phyloP scores from a whole-genome alignment of 2,797 vertebrate species.

The Triplophysa yarkandensis region DNA sequence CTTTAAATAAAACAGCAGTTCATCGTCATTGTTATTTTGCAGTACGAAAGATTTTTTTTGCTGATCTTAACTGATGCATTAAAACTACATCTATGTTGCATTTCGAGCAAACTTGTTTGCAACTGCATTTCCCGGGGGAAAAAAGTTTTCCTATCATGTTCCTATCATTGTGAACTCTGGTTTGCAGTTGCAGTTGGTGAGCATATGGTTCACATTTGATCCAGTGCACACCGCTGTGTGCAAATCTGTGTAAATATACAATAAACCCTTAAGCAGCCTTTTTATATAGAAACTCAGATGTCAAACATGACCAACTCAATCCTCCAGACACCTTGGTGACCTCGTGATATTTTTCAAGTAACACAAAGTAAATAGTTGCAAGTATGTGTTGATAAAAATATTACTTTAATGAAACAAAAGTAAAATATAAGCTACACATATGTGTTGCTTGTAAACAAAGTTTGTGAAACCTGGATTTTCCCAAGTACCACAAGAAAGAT shows the following conservation, averaged over 20 bases:
- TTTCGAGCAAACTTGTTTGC: too few species aligned
- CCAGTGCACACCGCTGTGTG: not conserved
- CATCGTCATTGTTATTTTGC: not conserved
- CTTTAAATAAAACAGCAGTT: not conserved
- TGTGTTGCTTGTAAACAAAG: constrained; percentile 23
- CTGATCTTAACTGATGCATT: too few species aligned
- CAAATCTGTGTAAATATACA: constrained; percentile 27
- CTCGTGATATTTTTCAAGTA: not conserved
- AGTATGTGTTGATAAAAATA: not conserved
- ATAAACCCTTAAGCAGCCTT: not conserved
- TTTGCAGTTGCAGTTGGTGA: not conserved
- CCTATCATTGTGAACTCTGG: not conserved
- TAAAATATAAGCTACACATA: not conserved
- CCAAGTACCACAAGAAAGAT: constrained; percentile 32
- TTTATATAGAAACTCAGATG: constrained; percentile 23
- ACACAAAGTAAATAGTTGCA: not conserved
- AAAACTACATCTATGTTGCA: too few species aligned
- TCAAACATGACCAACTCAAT: constrained; percentile 6
- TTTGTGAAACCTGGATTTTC: constrained; percentile 6
- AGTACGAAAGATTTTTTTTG: too few species aligned
- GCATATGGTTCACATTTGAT: constrained; percentile 22
- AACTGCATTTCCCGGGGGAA: too few species aligned
- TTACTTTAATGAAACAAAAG: not conserved
- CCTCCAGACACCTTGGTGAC: not conserved
- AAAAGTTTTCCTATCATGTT: not conserved